A percentile compares a stretch with the other conserved stretches of the same genome.
Conservation (phyloP, 2,113 vertebrate species). For the Columba janthina region DNA sequence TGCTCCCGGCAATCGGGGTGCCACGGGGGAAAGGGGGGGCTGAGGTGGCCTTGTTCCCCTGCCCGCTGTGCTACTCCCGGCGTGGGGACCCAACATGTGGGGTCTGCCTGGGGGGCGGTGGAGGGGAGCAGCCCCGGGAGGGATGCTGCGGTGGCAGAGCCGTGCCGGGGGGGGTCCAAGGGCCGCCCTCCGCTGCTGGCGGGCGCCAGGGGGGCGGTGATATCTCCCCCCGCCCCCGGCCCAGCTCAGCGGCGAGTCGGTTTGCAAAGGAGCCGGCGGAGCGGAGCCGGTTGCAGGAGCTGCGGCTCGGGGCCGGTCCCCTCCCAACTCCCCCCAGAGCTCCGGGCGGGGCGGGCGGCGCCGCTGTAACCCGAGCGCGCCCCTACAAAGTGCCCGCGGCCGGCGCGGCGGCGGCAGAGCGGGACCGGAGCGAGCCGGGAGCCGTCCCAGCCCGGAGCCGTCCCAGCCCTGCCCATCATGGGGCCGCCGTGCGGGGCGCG, state of each 20-base stretch:
- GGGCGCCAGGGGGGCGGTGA: too few species aligned
- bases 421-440: too few species aligned
- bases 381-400: too few species aligned
- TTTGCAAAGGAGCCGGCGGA: not conserved
- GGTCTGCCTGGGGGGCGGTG: not conserved
- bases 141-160: not conserved
- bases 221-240: too few species aligned
- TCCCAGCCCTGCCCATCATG: too few species aligned
- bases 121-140: not conserved
- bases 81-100: not conserved
- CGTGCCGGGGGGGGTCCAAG: not conserved
- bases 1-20: not conserved
- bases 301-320: not conserved
- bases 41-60: not conserved
- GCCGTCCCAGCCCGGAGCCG: too few species aligned
- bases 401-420: too few species aligned
- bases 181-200: not conserved
- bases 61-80: not conserved
- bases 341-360: conserved; percentile 13
- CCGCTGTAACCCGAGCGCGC: conserved; percentile 26
- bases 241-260: not conserved
- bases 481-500: too few species aligned
- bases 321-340: not conserved
- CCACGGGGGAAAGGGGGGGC: fast-evolving
- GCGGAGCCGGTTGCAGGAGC: not conserved